Conservation (phyloP, 2,797 vertebrate species). For the Cuniculus paca region DNA sequence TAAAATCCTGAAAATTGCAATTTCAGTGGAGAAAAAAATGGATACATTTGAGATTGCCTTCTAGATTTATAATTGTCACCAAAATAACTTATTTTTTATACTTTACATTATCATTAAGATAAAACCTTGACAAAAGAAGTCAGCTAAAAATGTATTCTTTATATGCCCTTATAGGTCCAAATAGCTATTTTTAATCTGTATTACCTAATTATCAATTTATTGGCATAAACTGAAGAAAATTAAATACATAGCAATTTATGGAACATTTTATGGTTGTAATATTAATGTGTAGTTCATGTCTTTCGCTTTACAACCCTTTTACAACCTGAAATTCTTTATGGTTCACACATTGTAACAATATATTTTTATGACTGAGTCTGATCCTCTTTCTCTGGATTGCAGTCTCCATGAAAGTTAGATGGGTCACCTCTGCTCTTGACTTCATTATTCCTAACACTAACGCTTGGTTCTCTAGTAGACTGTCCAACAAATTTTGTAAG, state of each 20-base stretch:
- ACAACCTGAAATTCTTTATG: neutral
- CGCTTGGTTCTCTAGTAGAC: neutral
- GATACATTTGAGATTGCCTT: neutral
- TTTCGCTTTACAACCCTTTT: neutral
- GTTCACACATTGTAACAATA: neutral
- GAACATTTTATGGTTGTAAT: neutral
- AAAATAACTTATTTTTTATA: neutral
- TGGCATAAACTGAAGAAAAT: neutral
- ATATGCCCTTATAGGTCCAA: neutral
- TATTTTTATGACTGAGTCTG: neutral
- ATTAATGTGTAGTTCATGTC: neutral
- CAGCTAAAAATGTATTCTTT: neutral
- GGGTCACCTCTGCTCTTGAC: neutral
- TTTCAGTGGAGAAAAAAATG: neutral
- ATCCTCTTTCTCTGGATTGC: neutral
- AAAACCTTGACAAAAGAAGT: neutral
- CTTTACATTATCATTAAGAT: neutral
- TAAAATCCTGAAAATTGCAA: neutral
- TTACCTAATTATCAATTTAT: neutral
- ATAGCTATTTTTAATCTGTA: neutral
- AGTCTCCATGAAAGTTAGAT: neutral
- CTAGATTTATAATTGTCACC: neutral
- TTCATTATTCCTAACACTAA: neutral
- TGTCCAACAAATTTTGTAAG: neutral
- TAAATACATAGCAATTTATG: neutral